phyloP scores from a whole-genome alignment of 2,797 vertebrate genomes.

The Mastacembelus armatus region DNA sequence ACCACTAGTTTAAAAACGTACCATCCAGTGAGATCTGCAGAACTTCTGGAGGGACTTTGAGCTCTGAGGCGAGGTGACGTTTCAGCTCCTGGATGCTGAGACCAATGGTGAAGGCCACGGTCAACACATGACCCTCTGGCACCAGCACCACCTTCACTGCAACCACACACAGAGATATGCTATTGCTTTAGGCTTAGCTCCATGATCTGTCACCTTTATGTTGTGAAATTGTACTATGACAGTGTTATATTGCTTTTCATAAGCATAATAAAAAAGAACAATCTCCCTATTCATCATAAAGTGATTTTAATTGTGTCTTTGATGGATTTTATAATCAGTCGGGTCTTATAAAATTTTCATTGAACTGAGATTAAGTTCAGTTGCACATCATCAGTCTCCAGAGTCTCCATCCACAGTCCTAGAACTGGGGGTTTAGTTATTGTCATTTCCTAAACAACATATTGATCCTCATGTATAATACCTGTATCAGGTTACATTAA shows the following conservation, averaged over 20 bases:
- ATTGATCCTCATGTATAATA: neutral
- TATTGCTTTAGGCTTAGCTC: neutral
- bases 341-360: neutral
- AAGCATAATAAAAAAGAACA: neutral
- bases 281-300: accelerated
- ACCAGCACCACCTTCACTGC: conserved; percentile 88
- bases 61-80: conserved; percentile 81
- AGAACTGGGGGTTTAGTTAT: neutral
- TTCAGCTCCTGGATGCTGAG: conserved; percentile 82
- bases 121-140: conserved; percentile 87
- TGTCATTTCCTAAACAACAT: too few relatives aligned
- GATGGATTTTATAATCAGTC: neutral
- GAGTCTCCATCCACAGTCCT: neutral
- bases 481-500: conserved; percentile 20
- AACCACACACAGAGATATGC: conserved; percentile 1
- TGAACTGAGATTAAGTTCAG: neutral
- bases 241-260: neutral
- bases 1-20: too few relatives aligned
- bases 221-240: neutral
- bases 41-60: conserved; percentile 81
- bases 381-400: neutral
- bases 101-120: conserved; percentile 83
- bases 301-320: neutral
- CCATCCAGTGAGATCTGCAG: conserved; percentile 84
- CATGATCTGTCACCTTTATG: too few relatives aligned